phyloP scores from a whole-genome alignment of 2,113 vertebrate genomes.

The Macaca mulatta region DNA sequence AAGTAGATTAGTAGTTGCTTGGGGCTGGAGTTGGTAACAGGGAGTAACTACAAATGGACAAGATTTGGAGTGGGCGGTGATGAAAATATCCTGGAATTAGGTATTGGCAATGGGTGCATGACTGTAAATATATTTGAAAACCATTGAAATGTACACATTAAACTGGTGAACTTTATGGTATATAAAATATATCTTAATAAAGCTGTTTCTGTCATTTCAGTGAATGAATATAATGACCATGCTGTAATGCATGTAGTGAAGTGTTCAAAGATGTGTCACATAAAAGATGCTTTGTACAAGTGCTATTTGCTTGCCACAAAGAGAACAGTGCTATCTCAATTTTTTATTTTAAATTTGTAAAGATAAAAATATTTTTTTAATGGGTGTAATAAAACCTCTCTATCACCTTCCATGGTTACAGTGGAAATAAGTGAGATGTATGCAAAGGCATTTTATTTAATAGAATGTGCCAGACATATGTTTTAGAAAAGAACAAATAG shows the following conservation, averaged over 20 bases:
- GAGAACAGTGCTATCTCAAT: background rate
- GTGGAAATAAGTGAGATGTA: slow-evolving; percentile 12
- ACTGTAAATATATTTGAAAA: background rate
- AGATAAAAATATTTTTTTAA: background rate
- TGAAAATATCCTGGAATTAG: slow-evolving; percentile 28
- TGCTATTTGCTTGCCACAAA: background rate
- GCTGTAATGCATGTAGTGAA: background rate
- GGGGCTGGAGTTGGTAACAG: background rate
- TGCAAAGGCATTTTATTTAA: slow-evolving; percentile 28
- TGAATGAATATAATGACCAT: background rate
- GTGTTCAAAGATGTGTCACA: background rate
- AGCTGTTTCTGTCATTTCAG: background rate
- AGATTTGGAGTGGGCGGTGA: background rate
- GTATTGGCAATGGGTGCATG: background rate
- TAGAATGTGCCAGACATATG: background rate
- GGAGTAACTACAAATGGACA: background rate
- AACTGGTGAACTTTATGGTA: background rate
- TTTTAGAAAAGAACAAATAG: slow-evolving; percentile 23
- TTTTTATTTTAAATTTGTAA: background rate
- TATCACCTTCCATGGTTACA: background rate
- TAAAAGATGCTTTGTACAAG: background rate
- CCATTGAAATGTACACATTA: slow-evolving; percentile 13
- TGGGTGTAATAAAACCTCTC: background rate
- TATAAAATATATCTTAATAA: slow-evolving; percentile 24
- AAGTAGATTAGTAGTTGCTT: background rate